Conservation (phyloP, 2,888 invertebrate genomes). For the Amorpha juglandis region DNA sequence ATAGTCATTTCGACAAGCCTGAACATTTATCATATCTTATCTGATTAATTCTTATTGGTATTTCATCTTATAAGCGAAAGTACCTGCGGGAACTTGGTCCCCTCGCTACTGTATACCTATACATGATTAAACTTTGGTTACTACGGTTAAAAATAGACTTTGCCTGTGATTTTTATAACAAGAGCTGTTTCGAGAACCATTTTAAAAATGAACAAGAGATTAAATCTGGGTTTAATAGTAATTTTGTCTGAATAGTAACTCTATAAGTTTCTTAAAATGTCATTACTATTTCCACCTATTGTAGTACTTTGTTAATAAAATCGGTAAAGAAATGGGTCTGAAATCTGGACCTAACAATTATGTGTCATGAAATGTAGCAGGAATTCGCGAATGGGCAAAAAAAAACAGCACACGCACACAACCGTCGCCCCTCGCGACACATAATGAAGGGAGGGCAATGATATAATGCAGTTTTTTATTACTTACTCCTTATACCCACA, state of each 20-base stretch:
- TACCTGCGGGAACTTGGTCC: background rate
- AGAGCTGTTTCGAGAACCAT: no score
- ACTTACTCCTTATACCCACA: slow-evolving; percentile 81
- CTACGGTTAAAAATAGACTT: no score
- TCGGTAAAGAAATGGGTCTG: background rate
- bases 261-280: no score
- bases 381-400: slow-evolving; percentile 42
- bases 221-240: no score
- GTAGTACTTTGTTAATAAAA: background rate
- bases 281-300: no score
- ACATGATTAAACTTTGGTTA: background rate
- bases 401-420: slow-evolving; percentile 61
- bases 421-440: slow-evolving; percentile 67
- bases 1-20: background rate
- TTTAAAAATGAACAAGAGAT: no score
- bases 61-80: slow-evolving; percentile 18
- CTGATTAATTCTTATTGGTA: slow-evolving; percentile 21
- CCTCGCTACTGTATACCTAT: background rate
- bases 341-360: background rate
- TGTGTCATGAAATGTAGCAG: slow-evolving; percentile 28
- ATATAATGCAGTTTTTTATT: slow-evolving; percentile 85
- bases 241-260: no score
- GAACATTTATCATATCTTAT: slow-evolving; percentile 15
- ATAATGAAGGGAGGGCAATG: slow-evolving; percentile 80
- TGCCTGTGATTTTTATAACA: no score